Evolutionary conservation across 2,888 invertebrate genomes (phyloP).

Genomic region (Netelia virgata): DNA sequence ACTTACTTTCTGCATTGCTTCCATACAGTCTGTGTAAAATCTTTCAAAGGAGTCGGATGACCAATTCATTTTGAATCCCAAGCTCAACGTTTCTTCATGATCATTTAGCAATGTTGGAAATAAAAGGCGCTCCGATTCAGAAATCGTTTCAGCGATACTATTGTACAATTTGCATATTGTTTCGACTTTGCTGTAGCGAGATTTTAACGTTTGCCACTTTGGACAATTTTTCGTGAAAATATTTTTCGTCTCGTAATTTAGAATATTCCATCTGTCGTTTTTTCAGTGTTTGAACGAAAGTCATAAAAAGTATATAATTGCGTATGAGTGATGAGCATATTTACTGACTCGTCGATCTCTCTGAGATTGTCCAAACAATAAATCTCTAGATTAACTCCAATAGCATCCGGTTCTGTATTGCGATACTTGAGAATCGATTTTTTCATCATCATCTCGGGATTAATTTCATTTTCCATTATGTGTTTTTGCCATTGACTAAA

Average conservation of each 20-base stretch:
- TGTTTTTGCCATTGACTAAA: constrained; percentile 68
- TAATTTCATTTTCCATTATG: constrained; percentile 44
- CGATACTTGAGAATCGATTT: constrained; percentile 61
- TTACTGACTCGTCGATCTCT: constrained; percentile 64
- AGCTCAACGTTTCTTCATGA: constrained; percentile 88
- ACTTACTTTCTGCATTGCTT: constrained; percentile 25
- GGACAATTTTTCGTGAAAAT: constrained; percentile 62
- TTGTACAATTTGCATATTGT: constrained; percentile 86
- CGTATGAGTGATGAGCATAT: neutral
- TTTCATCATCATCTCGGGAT: constrained; percentile 45
- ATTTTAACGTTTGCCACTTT: constrained; percentile 61
- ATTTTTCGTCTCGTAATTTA: constrained; percentile 67
- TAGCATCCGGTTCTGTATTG: constrained; percentile 26
- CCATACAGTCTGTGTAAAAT: constrained; percentile 88
- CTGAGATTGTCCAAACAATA: constrained; percentile 57
- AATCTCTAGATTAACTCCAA: constrained; percentile 62
- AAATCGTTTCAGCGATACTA: constrained; percentile 90
- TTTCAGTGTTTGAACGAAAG: neutral
- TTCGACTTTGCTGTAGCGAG: constrained; percentile 61
- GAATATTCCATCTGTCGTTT: constrained; percentile 65
- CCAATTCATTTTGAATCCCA: constrained; percentile 90
- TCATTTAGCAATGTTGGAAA: constrained; percentile 85
- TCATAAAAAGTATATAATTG: neutral
- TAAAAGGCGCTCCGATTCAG: constrained; percentile 90
- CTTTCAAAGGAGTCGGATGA: constrained; percentile 89